Base-by-base conservation (phyloP, 2,797 vertebrate species). In the Graptemys geographica region DNA sequence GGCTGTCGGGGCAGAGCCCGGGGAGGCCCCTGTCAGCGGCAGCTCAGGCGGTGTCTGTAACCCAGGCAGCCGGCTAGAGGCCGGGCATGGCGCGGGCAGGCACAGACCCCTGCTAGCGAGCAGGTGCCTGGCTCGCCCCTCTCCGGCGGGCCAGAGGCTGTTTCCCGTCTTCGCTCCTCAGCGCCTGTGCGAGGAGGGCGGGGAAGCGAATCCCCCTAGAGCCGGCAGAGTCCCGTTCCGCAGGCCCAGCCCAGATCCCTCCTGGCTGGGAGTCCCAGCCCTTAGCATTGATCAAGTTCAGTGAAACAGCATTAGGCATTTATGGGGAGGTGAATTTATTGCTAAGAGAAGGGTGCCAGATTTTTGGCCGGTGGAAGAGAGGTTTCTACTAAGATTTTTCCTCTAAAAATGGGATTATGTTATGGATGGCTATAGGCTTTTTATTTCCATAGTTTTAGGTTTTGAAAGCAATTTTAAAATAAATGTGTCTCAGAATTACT, bases 311-410 rank as follows among this genome's bases (percentile, higher is more conserved):
- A 2, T 41, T 23, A 12, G n/a, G n/a, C 69, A 19, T 41, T 72
- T 5, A 7, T 5, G 52, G 79, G 3, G 21, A 0, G 0, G 76
- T 49, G 31, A 8, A 74, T 88, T 92, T 94, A 85, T 84, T 95
- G 88, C 91, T 33, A 0, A 3, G 11, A 6, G 74, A 84, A n/a
- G 19, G 9, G 41, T 79, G 93, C 79, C 81, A 13, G 57, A 15
- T 31, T 59, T 74, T 74, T 57, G 95, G 84, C 81, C 78, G n/a
- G 2, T 65, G 92, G 53, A 13, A 92, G 88, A 88, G 83, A 94
- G 56, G 79, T 88, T 53, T 4, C 9, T 5, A 3, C 37, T 11
- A 4, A 10, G 1, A 4, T 18, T 11, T 33, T 7, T 18, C 16
- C 72, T 79, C 49, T 41, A 21, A 69, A 37, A 23, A 37, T 25